These are phyloP conservation scores for Panurus biarmicus DNA, from an alignment of 2,113 vertebrate species.

Conservation along the genomic window DNA sequence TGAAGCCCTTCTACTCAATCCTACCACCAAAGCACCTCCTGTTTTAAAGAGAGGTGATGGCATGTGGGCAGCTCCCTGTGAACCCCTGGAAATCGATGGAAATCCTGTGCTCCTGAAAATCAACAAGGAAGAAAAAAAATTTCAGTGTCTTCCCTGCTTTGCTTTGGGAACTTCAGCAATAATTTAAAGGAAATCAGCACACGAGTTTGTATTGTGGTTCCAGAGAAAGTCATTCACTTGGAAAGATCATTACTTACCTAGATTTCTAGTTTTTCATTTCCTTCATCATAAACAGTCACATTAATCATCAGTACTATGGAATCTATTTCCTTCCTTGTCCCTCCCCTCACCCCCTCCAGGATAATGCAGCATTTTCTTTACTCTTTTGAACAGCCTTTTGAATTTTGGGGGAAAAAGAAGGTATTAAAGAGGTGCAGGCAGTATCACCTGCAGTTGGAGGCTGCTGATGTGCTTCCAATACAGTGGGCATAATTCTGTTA, in stretches of 20 bases:
- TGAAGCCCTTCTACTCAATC: background rate
- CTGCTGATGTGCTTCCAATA: background rate
- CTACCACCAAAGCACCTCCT: background rate
- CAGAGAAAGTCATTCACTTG: constrained; percentile 50
- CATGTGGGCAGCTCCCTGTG: fast-evolving
- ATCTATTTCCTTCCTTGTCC: constrained; percentile 9
- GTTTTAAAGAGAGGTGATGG: background rate
- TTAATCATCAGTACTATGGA: constrained; percentile 57
- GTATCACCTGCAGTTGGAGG: background rate
- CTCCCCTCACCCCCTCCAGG: background rate
- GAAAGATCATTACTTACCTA: constrained; percentile 57
- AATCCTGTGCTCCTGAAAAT: background rate
- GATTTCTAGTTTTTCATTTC: constrained; percentile 68
- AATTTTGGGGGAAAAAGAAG: background rate
- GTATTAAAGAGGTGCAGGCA: background rate
- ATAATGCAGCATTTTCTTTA: background rate
- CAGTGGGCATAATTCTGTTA: background rate
- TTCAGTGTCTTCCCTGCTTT: background rate
- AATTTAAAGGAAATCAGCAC: constrained; percentile 43
- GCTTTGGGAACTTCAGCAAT: constrained; percentile 25
- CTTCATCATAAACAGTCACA: constrained; percentile 50
- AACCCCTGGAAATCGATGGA: background rate
- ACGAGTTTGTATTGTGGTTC: constrained; percentile 35
- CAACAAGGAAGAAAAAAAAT: background rate
- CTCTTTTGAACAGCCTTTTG: background rate